phyloP scores from a whole-genome alignment of 2,888 invertebrate genomes.

The Eristalis tenax region DNA sequence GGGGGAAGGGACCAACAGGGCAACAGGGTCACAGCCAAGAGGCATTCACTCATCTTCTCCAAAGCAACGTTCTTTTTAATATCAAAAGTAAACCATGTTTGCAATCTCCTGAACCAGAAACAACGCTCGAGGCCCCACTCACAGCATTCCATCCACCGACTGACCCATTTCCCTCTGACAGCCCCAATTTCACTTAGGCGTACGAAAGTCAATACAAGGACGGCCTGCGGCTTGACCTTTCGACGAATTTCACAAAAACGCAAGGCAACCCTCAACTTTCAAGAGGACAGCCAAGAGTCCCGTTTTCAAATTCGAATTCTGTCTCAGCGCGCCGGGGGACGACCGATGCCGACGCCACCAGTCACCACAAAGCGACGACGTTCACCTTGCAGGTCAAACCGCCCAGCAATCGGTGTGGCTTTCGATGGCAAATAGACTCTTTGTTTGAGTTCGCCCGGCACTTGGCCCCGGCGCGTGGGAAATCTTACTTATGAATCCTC shows the following conservation, averaged over 20 bases:
- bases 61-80: neutral
- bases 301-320: neutral
- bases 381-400: neutral
- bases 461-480: conserved; percentile 2
- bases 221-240: conserved; percentile 23
- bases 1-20: no score
- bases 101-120: neutral
- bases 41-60: neutral
- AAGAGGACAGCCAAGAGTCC: neutral
- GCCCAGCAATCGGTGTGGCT: neutral
- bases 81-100: neutral
- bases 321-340: neutral
- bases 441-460: neutral
- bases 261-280: conserved; percentile 2
- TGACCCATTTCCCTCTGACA: neutral
- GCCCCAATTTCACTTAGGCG: conserved; percentile 2
- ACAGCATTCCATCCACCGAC: neutral
- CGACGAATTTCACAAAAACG: neutral
- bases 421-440: neutral
- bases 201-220: conserved; percentile 9
- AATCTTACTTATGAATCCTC: conserved; percentile 45
- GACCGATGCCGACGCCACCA: no score
- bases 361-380: no score
- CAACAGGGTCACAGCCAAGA: neutral
- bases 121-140: neutral